Conservation (phyloP, 1,140 invertebrate species). For the Euura saliciscinereae region DNA sequence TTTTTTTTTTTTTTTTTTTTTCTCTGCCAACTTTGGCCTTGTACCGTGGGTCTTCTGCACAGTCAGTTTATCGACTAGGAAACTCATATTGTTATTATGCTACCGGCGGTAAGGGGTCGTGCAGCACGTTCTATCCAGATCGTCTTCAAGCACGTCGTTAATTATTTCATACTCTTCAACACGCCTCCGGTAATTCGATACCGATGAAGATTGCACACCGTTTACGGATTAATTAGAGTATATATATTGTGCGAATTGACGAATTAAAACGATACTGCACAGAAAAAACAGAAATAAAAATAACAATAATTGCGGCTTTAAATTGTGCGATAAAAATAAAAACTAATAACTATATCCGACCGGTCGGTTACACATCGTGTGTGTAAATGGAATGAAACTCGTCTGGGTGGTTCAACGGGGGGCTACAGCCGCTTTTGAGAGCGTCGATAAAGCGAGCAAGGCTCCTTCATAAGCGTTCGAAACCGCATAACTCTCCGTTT, state of each 20-base stretch:
- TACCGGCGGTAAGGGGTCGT: no score
- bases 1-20: not conserved
- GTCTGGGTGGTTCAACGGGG: not conserved
- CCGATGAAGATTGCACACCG: not conserved
- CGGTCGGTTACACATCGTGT: not conserved
- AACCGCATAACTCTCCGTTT: constrained; percentile 47
- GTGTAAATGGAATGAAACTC: not conserved
- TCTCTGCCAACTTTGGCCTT: not conserved
- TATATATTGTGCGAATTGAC: not conserved
- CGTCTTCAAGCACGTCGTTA: not conserved
- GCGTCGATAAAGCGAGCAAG: constrained; percentile 48
- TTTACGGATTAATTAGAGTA: not conserved
- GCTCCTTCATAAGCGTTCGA: constrained; percentile 54
- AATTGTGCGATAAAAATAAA: no score
- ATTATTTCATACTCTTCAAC: not conserved
- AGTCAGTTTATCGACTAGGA: no score
- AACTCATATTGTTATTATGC: no score
- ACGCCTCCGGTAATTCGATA: not conserved
- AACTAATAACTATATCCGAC: no score
- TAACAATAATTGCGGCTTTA: not conserved
- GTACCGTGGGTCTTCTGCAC: no score
- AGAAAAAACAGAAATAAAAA: not conserved
- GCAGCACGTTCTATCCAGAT: no score
- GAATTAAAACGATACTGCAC: not conserved
- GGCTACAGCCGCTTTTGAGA: not conserved